Evolutionary conservation across 2,113 vertebrate genomes (phyloP).

Genomic region (Toxotes jaculatrix): DNA sequence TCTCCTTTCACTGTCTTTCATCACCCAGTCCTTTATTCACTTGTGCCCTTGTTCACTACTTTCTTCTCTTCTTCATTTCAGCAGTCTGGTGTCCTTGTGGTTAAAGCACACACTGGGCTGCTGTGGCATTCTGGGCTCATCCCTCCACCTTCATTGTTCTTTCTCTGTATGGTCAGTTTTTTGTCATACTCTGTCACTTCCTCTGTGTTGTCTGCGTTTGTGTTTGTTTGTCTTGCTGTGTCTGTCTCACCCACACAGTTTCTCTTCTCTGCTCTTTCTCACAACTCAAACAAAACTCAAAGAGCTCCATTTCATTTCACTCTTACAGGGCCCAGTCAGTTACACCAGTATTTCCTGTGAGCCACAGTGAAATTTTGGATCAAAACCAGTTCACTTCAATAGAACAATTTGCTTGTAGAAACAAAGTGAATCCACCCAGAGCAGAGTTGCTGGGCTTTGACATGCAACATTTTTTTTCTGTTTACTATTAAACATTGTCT

Average conservation of each 20-base stretch:
- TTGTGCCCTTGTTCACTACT: not conserved
- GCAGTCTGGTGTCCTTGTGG: not conserved
- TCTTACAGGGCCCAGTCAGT: not conserved
- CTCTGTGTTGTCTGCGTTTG: not conserved
- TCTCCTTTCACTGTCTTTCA: conserved; percentile 3
- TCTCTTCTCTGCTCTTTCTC: not conserved
- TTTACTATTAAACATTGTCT: too few species aligned
- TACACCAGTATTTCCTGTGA: too few species aligned
- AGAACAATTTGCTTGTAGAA: too few species aligned
- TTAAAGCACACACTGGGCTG: not conserved
- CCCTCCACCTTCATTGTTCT: not conserved
- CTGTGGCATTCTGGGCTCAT: not conserved
- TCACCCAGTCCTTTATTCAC: not conserved
- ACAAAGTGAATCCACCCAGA: too few species aligned
- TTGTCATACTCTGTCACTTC: not conserved
- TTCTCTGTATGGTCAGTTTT: not conserved
- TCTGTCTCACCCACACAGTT: not conserved
- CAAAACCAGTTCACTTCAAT: too few species aligned
- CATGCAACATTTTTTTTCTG: too few species aligned
- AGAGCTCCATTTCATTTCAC: not conserved
- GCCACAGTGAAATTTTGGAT: too few species aligned
- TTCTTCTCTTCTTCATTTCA: not conserved
- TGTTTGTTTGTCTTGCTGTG: not conserved
- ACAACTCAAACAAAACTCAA: not conserved
- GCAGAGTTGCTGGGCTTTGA: not conserved